Conservation (phyloP, 2,113 vertebrate species). For the Coracopsis vasa region DNA sequence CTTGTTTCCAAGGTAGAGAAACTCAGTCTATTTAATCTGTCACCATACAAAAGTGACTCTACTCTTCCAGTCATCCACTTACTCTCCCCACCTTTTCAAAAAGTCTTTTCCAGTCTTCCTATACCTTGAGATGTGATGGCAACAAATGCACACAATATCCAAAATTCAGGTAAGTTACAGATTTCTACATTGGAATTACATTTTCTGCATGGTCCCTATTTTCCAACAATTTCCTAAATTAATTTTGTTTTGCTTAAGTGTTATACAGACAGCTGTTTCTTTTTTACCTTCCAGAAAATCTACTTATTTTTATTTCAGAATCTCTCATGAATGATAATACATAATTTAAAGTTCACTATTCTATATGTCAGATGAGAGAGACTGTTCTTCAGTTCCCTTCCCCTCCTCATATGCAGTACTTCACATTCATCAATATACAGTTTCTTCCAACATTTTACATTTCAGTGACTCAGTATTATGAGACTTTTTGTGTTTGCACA, state of each 20-base stretch:
- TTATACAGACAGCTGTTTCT: background rate
- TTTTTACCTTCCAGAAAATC: background rate
- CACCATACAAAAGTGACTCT: background rate
- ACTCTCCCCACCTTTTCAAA: background rate
- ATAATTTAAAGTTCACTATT: background rate
- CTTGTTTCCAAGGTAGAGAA: background rate
- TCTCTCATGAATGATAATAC: background rate
- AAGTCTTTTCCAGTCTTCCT: background rate
- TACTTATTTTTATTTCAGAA: background rate
- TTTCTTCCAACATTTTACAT: background rate
- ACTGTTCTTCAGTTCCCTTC: background rate
- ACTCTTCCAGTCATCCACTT: background rate
- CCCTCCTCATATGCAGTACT: background rate
- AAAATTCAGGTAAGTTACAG: background rate
- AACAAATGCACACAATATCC: background rate
- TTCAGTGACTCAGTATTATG: background rate
- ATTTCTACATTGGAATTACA: background rate
- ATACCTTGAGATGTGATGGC: background rate
- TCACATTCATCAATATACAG: background rate
- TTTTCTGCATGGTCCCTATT: background rate
- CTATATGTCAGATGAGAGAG: background rate
- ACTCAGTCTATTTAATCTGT: background rate
- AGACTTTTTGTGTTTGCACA: background rate
- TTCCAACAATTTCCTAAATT: background rate
- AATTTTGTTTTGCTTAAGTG: background rate